These are phyloP conservation scores for Augiades crinisus DNA, from an alignment of 2,888 invertebrate species.

Conservation along the genomic window DNA sequence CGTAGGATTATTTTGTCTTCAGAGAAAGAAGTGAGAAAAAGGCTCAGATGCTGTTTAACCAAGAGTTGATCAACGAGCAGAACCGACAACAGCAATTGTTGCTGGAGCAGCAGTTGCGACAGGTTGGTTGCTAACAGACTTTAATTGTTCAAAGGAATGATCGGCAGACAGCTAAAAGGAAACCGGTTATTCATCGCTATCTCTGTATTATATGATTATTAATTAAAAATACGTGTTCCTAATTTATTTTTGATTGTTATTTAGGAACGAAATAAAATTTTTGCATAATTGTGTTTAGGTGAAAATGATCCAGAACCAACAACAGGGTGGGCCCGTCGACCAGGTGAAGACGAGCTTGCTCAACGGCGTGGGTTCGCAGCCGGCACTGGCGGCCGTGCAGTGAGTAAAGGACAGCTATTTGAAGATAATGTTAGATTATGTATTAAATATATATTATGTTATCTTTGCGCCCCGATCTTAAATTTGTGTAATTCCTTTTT, in stretches of 20 bases:
- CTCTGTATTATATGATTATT: no score
- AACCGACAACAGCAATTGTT: constrained; percentile 73
- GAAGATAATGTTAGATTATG: constrained; percentile 13
- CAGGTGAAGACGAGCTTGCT: constrained; percentile 61
- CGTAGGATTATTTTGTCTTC: constrained; percentile 33
- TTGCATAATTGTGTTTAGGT: constrained; percentile 49
- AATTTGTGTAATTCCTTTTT: constrained; percentile 19
- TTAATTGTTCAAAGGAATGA: neutral
- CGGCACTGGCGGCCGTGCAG: constrained; percentile 57
- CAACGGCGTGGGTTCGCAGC: constrained; percentile 68
- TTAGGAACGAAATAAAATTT: no score
- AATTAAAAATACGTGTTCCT: neutral
- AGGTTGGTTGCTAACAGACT: constrained; percentile 47
- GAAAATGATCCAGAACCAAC: constrained; percentile 75
- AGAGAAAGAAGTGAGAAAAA: constrained; percentile 83
- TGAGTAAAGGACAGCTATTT: constrained; percentile 47
- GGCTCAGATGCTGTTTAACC: constrained; percentile 82
- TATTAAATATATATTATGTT: constrained; percentile 11
- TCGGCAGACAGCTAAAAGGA: no score
- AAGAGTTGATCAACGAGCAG: constrained; percentile 79
- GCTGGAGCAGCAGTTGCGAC: constrained; percentile 70
- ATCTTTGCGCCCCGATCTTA: neutral
- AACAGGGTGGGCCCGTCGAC: constrained; percentile 63
- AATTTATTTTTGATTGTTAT: neutral
- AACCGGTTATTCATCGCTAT: no score